phyloP scores from a whole-genome alignment of 1,140 invertebrate species.

The Cepaea nemoralis region DNA sequence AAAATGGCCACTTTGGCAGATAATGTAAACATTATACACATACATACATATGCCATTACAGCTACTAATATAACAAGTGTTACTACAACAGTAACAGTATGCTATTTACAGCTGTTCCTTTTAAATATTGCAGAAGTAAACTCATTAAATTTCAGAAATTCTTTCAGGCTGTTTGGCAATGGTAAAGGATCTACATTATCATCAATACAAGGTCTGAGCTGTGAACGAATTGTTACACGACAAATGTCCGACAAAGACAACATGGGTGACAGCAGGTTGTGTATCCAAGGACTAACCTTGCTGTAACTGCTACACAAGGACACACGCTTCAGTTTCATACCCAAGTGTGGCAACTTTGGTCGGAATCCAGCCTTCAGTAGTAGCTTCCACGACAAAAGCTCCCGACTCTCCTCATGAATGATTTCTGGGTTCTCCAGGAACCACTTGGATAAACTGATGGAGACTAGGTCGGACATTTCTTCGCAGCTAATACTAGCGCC shows the following conservation, averaged over 20 bases:
- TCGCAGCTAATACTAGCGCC: slow-evolving; percentile 59
- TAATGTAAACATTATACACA: too few relatives aligned
- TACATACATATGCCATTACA: too few relatives aligned
- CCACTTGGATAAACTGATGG: slow-evolving; percentile 61
- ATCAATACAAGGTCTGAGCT: slow-evolving; percentile 52
- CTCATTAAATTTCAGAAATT: slow-evolving; percentile 61
- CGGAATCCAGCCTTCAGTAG: slow-evolving; percentile 60
- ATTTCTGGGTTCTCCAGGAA: slow-evolving; percentile 67
- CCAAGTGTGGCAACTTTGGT: slow-evolving; percentile 52
- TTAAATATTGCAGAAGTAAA: slow-evolving; percentile 38
- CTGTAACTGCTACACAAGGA: slow-evolving; percentile 64
- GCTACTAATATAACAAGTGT: neutral
- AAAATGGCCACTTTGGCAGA: too few relatives aligned
- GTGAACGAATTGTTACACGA: slow-evolving; percentile 55
- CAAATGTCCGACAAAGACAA: slow-evolving; percentile 59
- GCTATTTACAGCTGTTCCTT: slow-evolving; percentile 16
- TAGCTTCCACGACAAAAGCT: slow-evolving; percentile 62
- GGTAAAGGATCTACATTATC: slow-evolving; percentile 53
- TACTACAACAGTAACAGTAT: neutral
- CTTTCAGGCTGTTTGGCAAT: slow-evolving; percentile 55
- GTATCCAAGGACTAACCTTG: slow-evolving; percentile 61
- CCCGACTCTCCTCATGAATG: slow-evolving; percentile 58
- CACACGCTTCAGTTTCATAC: slow-evolving; percentile 59
- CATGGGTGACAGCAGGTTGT: slow-evolving; percentile 56
- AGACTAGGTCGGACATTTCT: slow-evolving; percentile 66